Conservation (phyloP, 1,140 invertebrate genomes). For the Euura lappo region DNA sequence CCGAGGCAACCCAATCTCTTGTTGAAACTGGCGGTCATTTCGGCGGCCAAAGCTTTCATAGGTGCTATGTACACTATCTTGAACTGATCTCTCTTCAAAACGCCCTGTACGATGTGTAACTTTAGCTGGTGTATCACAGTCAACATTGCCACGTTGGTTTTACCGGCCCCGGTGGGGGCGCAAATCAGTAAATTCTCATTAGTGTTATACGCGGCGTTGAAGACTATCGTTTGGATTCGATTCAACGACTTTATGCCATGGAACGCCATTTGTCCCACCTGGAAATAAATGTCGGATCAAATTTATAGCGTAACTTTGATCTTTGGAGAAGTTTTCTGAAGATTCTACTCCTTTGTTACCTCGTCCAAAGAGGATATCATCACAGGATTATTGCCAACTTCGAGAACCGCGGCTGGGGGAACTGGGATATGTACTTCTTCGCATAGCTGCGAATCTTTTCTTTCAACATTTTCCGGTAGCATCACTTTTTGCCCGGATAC, state of each 20-base stretch:
- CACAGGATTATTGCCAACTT: conserved; percentile 75
- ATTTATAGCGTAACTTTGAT: conserved; percentile 9
- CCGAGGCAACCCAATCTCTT: conserved; percentile 79
- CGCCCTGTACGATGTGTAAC: conserved; percentile 78
- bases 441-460: conserved; percentile 74
- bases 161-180: conserved; percentile 95
- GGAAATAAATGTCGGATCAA: conserved; percentile 33
- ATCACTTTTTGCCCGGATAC: conserved; percentile 81
- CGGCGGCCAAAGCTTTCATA: conserved; percentile 98
- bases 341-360: conserved; percentile 50
- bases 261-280: conserved; percentile 87
- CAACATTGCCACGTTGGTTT: conserved; percentile 98
- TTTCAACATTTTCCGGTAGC: conserved; percentile 77
- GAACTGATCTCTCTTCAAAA: conserved; percentile 91
- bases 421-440: conserved; percentile 91
- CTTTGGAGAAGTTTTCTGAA: not conserved
- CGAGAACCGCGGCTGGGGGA: conserved; percentile 67
- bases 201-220: conserved; percentile 91
- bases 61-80: conserved; percentile 99
- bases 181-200: conserved; percentile 97
- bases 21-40: conserved; percentile 96
- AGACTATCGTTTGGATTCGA: conserved; percentile 95
- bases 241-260: conserved; percentile 87
- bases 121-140: conserved; percentile 90
- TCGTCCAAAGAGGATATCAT: conserved; percentile 79